phyloP scores from a whole-genome alignment of 53 echinoderm and acorn worm genomes.

The Holothuria leucospilota region DNA sequence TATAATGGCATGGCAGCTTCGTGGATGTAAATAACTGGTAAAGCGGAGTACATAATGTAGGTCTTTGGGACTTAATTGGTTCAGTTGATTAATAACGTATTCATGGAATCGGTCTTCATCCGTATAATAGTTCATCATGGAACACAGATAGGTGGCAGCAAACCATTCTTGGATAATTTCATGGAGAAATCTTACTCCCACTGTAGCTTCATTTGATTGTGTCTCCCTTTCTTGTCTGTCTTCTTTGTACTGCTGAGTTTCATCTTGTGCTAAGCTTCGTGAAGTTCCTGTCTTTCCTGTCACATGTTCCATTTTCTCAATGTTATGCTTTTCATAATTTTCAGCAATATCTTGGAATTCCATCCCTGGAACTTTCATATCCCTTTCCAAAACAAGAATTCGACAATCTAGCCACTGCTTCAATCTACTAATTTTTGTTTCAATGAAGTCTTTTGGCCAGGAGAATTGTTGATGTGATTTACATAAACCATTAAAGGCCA shows the following conservation, averaged over 20 bases:
- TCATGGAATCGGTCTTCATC: not conserved
- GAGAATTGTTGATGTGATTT: not conserved
- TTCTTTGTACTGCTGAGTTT: not conserved
- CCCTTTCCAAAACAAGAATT: not conserved
- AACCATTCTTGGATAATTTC: constrained; percentile 18
- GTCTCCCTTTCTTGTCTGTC: not conserved
- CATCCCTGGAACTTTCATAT: not conserved
- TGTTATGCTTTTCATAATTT: no score
- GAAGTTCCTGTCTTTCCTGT: not conserved
- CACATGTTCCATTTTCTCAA: not conserved
- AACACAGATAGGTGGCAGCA: constrained; percentile 1
- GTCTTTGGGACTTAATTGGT: not conserved
- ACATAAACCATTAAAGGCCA: not conserved
- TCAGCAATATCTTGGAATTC: not conserved
- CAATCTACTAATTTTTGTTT: not conserved
- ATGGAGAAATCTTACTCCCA: not conserved
- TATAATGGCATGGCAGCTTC: constrained; percentile 5
- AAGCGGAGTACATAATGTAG: constrained; percentile 23
- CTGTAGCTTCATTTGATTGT: not conserved
- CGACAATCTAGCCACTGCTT: not conserved
- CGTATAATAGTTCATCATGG: not conserved
- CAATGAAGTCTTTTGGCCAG: not conserved
- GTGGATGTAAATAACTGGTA: constrained; percentile 14
- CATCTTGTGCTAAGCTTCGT: not conserved
- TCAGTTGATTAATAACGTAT: not conserved